Conservation (phyloP, 2,797 vertebrate genomes). For the Centropyge bicolor region DNA sequence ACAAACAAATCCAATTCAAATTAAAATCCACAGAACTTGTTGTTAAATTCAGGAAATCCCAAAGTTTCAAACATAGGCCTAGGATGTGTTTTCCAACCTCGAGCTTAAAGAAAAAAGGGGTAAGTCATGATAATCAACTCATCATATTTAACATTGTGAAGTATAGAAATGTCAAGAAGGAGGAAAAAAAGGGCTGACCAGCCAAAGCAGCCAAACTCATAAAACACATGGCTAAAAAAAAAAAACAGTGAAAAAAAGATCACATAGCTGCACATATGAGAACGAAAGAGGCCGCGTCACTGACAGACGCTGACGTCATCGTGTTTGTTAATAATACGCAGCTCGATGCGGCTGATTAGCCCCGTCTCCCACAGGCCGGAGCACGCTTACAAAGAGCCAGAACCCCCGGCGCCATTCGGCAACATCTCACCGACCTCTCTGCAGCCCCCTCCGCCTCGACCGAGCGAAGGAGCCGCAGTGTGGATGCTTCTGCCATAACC, state of each 20-base stretch:
- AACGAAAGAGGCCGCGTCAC: conserved; percentile 70
- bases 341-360: conserved; percentile 79
- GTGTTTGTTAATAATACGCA: conserved; percentile 78
- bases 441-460: conserved; percentile 28
- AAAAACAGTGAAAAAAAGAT: neutral
- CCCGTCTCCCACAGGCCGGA: conserved; percentile 48
- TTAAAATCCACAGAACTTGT: neutral
- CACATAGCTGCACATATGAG: conserved; percentile 20
- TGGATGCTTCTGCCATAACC: conserved; percentile 52
- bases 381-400: conserved; percentile 66
- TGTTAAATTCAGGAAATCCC: neutral
- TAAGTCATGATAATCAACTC: neutral
- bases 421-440: conserved; percentile 2
- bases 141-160: neutral
- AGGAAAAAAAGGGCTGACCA: conserved; percentile 7
- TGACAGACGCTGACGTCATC: conserved; percentile 77
- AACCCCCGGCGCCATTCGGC: conserved; percentile 31
- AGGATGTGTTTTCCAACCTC: neutral
- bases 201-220: neutral
- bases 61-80: neutral
- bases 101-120: neutral
- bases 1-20: neutral
- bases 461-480: conserved; percentile 45
- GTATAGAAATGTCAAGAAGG: neutral
- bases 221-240: neutral